Evolutionary conservation across 2,888 invertebrate species (phyloP).

Genomic region (Hypercompe scribonia): DNA sequence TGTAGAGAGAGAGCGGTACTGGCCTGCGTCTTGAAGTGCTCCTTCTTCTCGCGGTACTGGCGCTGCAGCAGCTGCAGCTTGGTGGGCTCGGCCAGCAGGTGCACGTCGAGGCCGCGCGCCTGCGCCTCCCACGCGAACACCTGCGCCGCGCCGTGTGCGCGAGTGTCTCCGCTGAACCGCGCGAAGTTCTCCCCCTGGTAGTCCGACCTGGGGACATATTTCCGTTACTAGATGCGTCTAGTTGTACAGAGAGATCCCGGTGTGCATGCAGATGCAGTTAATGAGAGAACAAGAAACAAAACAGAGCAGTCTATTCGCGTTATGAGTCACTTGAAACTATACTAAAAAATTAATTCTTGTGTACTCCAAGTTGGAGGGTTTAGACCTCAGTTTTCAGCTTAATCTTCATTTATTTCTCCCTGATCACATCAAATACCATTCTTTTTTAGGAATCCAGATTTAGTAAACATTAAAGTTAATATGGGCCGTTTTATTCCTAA

Average conservation of each 20-base stretch:
- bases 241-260: too few relatives aligned
- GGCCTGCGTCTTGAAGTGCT: constrained; percentile 94
- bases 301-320: too few relatives aligned
- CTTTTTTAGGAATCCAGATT: too few relatives aligned
- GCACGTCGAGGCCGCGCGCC: constrained; percentile 96
- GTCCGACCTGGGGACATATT: constrained; percentile 76
- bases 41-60: constrained; percentile 96
- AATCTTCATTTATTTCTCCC: too few relatives aligned
- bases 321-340: not conserved
- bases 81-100: constrained; percentile 98
- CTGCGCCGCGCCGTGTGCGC: constrained; percentile 95
- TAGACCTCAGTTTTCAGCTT: too few relatives aligned
- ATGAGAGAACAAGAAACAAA: too few relatives aligned
- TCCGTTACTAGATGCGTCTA: not conserved
- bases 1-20: not conserved
- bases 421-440: too few relatives aligned
- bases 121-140: constrained; percentile 99
- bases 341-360: not conserved
- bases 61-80: constrained; percentile 96
- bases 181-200: constrained; percentile 99
- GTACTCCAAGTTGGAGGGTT: too few relatives aligned
- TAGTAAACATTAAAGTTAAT: too few relatives aligned
- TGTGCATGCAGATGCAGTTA: too few relatives aligned
- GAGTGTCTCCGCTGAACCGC: constrained; percentile 97
- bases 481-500: too few relatives aligned